Conservation (phyloP, 2,113 vertebrate species). For the Rutilus rutilus region DNA sequence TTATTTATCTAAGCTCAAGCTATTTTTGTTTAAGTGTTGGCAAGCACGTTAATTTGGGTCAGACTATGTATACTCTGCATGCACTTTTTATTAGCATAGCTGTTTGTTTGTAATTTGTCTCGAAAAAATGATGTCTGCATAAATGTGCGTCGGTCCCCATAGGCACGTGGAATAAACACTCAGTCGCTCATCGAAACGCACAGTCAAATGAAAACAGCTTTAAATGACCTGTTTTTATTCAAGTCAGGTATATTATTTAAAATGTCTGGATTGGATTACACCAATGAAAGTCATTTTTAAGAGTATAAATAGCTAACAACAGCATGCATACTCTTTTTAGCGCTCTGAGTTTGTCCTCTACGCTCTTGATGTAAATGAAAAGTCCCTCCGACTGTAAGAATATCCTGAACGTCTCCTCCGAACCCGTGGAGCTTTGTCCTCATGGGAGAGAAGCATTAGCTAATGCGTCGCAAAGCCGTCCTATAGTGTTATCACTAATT, state of each 20-base stretch:
- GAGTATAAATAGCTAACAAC: neutral
- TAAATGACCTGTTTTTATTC: slow-evolving; percentile 26
- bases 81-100: slow-evolving; percentile 41
- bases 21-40: slow-evolving; percentile 42
- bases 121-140: slow-evolving; percentile 30
- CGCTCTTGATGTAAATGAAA: slow-evolving; percentile 1
- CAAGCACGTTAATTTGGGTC: slow-evolving; percentile 41
- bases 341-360: slow-evolving; percentile 22
- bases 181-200: neutral
- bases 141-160: slow-evolving; percentile 36
- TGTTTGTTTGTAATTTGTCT: slow-evolving; percentile 50
- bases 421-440: slow-evolving; percentile 28
- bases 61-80: slow-evolving; percentile 33
- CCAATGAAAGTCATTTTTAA: neutral
- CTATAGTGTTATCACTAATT: slow-evolving; percentile 59
- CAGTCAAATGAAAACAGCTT: neutral
- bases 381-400: slow-evolving; percentile 25
- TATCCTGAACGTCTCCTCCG: slow-evolving; percentile 27
- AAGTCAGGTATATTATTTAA: slow-evolving; percentile 9
- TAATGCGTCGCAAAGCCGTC: slow-evolving; percentile 53
- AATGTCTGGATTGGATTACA: slow-evolving; percentile 5
- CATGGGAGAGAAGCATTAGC: slow-evolving; percentile 49
- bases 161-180: slow-evolving; percentile 13
- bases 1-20: slow-evolving; percentile 30
- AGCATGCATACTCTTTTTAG: neutral